A percentile compares a stretch with the other conserved stretches of the same genome.
These are phyloP conservation scores for Manis pentadactyla DNA, from an alignment of 2,797 vertebrate genomes.

Conservation along the genomic window DNA sequence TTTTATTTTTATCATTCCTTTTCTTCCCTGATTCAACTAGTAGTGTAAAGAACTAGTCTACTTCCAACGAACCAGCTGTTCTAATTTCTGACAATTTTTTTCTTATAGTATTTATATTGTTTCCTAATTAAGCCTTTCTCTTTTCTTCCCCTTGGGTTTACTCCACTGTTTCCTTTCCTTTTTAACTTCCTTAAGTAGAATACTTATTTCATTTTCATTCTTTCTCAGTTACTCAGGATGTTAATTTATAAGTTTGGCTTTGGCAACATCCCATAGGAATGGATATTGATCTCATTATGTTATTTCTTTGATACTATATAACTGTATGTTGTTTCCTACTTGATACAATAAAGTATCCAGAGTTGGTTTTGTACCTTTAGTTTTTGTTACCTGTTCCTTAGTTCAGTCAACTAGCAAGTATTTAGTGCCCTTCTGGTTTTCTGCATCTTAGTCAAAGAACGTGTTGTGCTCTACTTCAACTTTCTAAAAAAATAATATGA, in stretches of 20 bases:
- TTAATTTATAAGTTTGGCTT: not conserved
- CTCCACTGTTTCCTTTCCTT: not conserved
- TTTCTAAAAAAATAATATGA: conserved; percentile 7
- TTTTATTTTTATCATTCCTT: not conserved
- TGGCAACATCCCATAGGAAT: not conserved
- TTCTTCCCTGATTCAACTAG: not conserved
- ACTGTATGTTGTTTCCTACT: conserved; percentile 29
- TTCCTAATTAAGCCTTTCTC: not conserved
- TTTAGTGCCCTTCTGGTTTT: not conserved
- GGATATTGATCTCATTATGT: not conserved
- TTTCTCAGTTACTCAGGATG: not conserved
- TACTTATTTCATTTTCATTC: not conserved
- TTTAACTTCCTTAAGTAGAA: not conserved
- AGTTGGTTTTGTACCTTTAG: conserved; percentile 14
- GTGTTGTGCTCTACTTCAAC: not conserved
- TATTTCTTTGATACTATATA: conserved; percentile 45
- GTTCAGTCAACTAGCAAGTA: not conserved
- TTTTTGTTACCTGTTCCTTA: conserved; percentile 44
- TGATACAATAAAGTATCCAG: not conserved
- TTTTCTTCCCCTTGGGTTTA: not conserved
- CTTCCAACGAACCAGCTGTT: not conserved
- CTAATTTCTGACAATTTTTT: not conserved
- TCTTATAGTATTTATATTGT: not conserved
- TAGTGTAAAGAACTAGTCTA: not conserved
- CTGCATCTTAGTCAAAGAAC: not conserved